Percentiles rank a stretch among this genome's conserved stretches.
phyloP scores from a whole-genome alignment of 1,140 invertebrate genomes.

The Thalassaphorura encarpata region DNA sequence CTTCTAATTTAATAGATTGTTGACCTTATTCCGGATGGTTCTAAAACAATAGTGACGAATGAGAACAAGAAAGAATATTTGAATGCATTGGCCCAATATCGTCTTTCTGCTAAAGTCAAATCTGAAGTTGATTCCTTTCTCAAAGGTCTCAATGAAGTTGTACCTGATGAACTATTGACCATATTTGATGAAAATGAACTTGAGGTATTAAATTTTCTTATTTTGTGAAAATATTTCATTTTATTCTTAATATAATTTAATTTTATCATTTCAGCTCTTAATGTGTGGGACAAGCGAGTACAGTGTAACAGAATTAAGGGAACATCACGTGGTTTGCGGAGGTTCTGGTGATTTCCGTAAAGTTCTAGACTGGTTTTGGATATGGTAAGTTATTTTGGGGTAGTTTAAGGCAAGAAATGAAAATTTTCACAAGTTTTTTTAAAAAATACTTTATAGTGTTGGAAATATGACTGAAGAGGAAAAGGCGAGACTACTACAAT shows the following conservation, averaged over 20 bases:
- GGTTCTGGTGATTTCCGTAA: slow-evolving; percentile 70
- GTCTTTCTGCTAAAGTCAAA: slow-evolving; percentile 66
- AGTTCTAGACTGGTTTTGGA: slow-evolving; percentile 89
- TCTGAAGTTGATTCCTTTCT: slow-evolving; percentile 80
- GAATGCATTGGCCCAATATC: slow-evolving; percentile 79
- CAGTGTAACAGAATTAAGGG: slow-evolving; percentile 75
- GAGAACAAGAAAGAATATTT: slow-evolving; percentile 71
- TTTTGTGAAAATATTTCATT: not conserved
- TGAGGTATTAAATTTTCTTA: slow-evolving; percentile 52
- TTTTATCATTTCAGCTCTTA: slow-evolving; percentile 64
- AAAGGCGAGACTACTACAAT: slow-evolving; percentile 84
- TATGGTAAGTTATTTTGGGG: slow-evolving; percentile 37
- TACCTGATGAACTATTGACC: slow-evolving; percentile 77
- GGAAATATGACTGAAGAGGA: slow-evolving; percentile 85
- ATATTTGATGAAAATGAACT: slow-evolving; percentile 95
- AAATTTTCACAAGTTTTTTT: not conserved
- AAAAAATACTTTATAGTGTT: slow-evolving; percentile 46
- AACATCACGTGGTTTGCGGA: slow-evolving; percentile 75
- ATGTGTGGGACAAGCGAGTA: slow-evolving; percentile 90
- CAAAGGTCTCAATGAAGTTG: slow-evolving; percentile 75
- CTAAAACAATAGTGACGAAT: slow-evolving; percentile 58
- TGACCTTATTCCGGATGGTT: slow-evolving; percentile 64
- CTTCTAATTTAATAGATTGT: slow-evolving; percentile 41
- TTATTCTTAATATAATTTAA: not conserved
- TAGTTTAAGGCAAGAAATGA: not conserved